Evolutionary conservation across 2,888 invertebrate species (phyloP).

Genomic region (Dexiosoma caninum): DNA sequence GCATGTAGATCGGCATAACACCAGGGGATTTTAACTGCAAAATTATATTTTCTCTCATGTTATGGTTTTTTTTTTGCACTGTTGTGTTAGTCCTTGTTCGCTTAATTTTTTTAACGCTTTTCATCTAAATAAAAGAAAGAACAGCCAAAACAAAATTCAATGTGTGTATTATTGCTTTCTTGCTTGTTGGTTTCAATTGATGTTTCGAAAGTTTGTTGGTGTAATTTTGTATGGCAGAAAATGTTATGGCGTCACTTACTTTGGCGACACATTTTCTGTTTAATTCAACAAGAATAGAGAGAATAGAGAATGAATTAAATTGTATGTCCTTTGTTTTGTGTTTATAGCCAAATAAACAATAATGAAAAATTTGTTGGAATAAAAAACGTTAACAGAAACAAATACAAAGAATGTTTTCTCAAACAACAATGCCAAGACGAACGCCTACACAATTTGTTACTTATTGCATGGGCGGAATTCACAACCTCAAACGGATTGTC

Average conservation of each 20-base stretch:
- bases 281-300: conserved; percentile 8
- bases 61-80: neutral
- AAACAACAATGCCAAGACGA: conserved; percentile 54
- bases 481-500: neutral
- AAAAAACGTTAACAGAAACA: conserved; percentile 19
- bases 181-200: conserved; percentile 43
- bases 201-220: conserved; percentile 38
- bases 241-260: conserved; percentile 58
- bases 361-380: conserved; percentile 29
- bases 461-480: conserved; percentile 34
- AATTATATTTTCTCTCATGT: neutral
- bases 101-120: neutral
- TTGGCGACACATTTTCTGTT: conserved; percentile 61
- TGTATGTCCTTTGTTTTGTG: conserved; percentile 26
- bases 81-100: neutral
- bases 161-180: conserved; percentile 27
- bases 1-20: conserved; percentile 37
- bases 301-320: conserved; percentile 45
- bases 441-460: conserved; percentile 56
- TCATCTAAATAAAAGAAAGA: conserved; percentile 9
- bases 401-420: conserved; percentile 29
- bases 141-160: conserved; percentile 11
- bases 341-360: conserved; percentile 43
- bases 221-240: conserved; percentile 31
- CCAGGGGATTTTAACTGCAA: conserved; percentile 52